Percentiles rank a stretch among this genome's conserved stretches.
phyloP scores from a whole-genome alignment of 2,113 vertebrate genomes.

The Crotalus horridus region DNA sequence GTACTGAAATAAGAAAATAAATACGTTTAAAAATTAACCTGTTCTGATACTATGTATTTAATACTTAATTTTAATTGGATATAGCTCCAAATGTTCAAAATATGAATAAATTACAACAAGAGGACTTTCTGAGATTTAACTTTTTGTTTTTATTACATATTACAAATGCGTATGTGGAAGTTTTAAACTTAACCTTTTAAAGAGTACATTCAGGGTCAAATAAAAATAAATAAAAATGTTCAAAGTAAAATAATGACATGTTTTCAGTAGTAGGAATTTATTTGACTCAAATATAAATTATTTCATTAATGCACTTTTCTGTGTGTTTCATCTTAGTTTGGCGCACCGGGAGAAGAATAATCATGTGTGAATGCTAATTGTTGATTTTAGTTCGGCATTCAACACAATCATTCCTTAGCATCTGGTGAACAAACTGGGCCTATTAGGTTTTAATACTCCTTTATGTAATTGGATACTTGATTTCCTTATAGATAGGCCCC shows the following conservation, averaged over 20 bases:
- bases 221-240: neutral
- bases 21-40: constrained; percentile 12
- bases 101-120: neutral
- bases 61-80: neutral
- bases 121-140: neutral
- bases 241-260: neutral
- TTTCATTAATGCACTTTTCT: neutral
- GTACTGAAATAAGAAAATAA: constrained; percentile 65
- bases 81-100: neutral
- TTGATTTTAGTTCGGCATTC: too few relatives aligned
- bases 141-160: neutral
- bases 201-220: neutral
- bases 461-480: too few relatives aligned
- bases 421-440: too few relatives aligned
- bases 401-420: too few relatives aligned
- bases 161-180: neutral
- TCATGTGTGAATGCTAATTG: too few relatives aligned
- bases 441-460: too few relatives aligned
- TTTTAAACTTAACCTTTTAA: neutral
- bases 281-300: neutral
- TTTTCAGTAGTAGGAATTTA: neutral
- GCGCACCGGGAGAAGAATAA: too few relatives aligned
- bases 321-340: too few relatives aligned
- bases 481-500: too few relatives aligned
- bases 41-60: neutral